These are phyloP conservation scores for Cebus imitator DNA, from an alignment of 2,113 vertebrate genomes.

Conservation along the genomic window DNA sequence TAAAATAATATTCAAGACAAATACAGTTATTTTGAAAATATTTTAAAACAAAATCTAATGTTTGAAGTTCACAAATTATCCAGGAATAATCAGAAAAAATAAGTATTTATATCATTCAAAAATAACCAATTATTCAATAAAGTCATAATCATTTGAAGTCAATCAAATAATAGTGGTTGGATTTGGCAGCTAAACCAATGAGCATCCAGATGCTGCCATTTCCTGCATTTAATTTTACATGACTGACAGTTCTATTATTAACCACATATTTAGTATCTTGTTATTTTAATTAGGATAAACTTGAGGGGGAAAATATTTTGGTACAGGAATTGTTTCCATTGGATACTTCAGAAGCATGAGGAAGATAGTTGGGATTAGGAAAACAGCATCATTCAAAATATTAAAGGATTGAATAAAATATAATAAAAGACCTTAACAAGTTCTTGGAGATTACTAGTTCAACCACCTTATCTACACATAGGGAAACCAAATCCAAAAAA, in stretches of 20 bases:
- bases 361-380: background rate
- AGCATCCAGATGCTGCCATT: background rate
- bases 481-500: background rate
- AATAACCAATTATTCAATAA: background rate
- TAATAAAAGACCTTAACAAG: background rate
- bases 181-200: background rate
- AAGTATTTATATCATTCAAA: background rate
- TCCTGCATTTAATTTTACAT: conserved; percentile 35
- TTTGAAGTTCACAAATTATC: conserved; percentile 21
- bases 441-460: background rate
- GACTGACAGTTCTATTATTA: conserved; percentile 4
- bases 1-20: conserved; percentile 28
- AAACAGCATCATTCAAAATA: background rate
- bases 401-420: background rate
- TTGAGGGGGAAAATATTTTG: background rate
- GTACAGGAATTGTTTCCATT: background rate
- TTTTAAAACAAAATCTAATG: conserved; percentile 26
- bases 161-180: background rate
- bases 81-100: background rate
- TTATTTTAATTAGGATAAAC: conserved; percentile 16
- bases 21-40: conserved; percentile 13
- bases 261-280: background rate
- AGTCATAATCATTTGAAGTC: conserved; percentile 12
- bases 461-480: background rate
- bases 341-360: background rate